Percentiles rank a stretch among this genome's conserved stretches.
Evolutionary conservation across 2,888 invertebrate genomes (phyloP).

Genomic region (Andrena flavipes): DNA sequence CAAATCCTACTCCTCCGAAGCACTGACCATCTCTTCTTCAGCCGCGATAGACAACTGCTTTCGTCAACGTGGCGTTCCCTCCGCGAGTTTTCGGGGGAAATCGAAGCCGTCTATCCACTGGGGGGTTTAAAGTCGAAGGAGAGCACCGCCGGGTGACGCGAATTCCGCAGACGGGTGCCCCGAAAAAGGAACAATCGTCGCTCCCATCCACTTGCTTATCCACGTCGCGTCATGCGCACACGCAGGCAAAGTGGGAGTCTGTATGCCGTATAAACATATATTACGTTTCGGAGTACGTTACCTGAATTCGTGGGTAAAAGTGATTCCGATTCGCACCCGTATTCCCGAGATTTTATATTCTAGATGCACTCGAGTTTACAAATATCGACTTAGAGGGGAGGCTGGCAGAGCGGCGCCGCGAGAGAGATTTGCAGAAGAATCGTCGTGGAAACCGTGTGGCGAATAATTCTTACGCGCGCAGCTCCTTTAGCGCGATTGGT

Average conservation of each 20-base stretch:
- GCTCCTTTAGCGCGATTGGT: too few relatives aligned
- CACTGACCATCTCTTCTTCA: neutral
- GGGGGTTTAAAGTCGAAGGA: neutral
- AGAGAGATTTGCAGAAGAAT: slow-evolving; percentile 57
- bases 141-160: slow-evolving; percentile 10
- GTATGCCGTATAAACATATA: slow-evolving; percentile 59
- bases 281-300: slow-evolving; percentile 63
- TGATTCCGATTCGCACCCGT: slow-evolving; percentile 60
- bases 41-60: neutral
- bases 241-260: slow-evolving; percentile 36
- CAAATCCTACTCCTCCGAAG: too few relatives aligned
- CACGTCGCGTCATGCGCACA: slow-evolving; percentile 47
- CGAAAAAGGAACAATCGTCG: slow-evolving; percentile 66
- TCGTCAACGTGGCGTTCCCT: too few relatives aligned
- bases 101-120: slow-evolving; percentile 3
- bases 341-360: slow-evolving; percentile 61
- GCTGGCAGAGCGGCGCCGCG: slow-evolving; percentile 9
- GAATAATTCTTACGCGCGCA: slow-evolving; percentile 29
- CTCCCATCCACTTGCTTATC: slow-evolving; percentile 60
- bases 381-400: slow-evolving; percentile 46
- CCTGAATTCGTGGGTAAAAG: slow-evolving; percentile 64
- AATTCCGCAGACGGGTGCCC: slow-evolving; percentile 17
- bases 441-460: slow-evolving; percentile 36
- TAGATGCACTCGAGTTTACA: slow-evolving; percentile 62
- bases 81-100: neutral